phyloP scores from a whole-genome alignment of 2,888 invertebrate genomes.

The Chydorus sphaericus region DNA sequence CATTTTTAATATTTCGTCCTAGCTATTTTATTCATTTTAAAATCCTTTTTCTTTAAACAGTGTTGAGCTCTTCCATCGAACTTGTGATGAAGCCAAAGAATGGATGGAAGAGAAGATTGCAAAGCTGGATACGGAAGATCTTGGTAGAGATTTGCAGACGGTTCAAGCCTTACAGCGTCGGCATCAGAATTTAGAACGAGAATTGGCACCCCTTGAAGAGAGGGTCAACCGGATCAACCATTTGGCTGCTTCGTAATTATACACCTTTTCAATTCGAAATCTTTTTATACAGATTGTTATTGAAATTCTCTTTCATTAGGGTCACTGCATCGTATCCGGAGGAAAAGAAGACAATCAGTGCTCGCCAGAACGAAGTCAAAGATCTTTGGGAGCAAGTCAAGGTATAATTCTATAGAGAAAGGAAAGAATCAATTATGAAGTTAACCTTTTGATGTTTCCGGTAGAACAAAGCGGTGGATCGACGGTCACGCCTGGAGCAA shows the following conservation, averaged over 20 bases:
- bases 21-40: not conserved
- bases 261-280: not conserved
- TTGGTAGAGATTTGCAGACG: conserved; percentile 58
- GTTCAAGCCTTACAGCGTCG: conserved; percentile 79
- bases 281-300: not conserved
- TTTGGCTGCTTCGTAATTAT: conserved; percentile 65
- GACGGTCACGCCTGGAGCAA: conserved; percentile 72
- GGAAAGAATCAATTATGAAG: conserved; percentile 4
- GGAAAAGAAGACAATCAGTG: conserved; percentile 71
- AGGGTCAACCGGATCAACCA: conserved; percentile 73
- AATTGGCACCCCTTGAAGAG: conserved; percentile 84
- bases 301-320: conserved; percentile 30
- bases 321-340: conserved; percentile 85
- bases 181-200: conserved; percentile 85
- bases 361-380: conserved; percentile 67
- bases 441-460: conserved; percentile 15
- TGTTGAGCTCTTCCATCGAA: conserved; percentile 87
- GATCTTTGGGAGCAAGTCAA: conserved; percentile 73
- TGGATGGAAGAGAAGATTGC: conserved; percentile 96
- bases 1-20: conserved; percentile 1
- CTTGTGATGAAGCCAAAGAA: conserved; percentile 89
- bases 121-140: conserved; percentile 51
- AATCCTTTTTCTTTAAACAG: conserved; percentile 32
- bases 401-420: conserved; percentile 21
- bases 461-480: conserved; percentile 64